phyloP scores from a whole-genome alignment of 2,888 invertebrate species.

The Pelosia muscerda region DNA sequence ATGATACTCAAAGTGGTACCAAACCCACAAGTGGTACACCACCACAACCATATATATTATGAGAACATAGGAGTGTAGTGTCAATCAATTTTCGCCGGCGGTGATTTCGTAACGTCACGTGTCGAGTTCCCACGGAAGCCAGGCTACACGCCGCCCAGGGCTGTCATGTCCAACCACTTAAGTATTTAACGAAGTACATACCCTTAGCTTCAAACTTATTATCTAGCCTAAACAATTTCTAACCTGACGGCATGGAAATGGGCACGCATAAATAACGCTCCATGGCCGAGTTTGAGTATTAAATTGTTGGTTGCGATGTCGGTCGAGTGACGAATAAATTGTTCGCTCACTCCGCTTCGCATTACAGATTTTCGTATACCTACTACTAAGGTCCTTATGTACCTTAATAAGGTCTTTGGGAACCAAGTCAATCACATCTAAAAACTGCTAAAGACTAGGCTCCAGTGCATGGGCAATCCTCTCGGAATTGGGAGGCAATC shows the following conservation, averaged over 20 bases:
- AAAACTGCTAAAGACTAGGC: background rate
- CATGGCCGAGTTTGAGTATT: slow-evolving; percentile 72
- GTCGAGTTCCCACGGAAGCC: slow-evolving; percentile 85
- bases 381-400: background rate
- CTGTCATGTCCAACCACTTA: slow-evolving; percentile 85
- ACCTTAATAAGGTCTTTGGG: background rate
- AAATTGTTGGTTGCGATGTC: slow-evolving; percentile 70
- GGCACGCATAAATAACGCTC: slow-evolving; percentile 81
- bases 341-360: slow-evolving; percentile 58
- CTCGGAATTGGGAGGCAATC: background rate
- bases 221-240: slow-evolving; percentile 84
- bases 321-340: slow-evolving; percentile 65
- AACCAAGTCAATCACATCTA: background rate
- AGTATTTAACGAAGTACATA: slow-evolving; percentile 83
- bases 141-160: slow-evolving; percentile 78
- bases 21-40: slow-evolving; percentile 38
- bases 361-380: slow-evolving; percentile 44
- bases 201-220: slow-evolving; percentile 84
- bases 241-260: slow-evolving; percentile 80
- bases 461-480: background rate
- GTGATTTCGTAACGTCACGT: slow-evolving; percentile 84
- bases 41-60: slow-evolving; percentile 47
- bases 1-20: slow-evolving; percentile 27
- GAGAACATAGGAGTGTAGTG: slow-evolving; percentile 61
- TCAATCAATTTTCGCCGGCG: slow-evolving; percentile 84